Conservation (phyloP, 2,113 vertebrate species). For the Daubentonia madagascariensis region DNA sequence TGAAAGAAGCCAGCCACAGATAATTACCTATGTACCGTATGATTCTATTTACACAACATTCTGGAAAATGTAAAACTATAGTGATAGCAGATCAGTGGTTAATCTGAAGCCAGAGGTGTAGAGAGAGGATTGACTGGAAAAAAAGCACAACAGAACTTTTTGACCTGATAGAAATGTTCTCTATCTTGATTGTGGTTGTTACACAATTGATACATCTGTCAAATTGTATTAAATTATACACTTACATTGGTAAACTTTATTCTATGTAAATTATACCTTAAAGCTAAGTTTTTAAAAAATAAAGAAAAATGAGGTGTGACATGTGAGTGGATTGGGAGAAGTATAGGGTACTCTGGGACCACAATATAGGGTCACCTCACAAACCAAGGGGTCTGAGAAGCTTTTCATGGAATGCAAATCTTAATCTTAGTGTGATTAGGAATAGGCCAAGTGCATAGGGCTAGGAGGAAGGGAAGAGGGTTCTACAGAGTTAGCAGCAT, state of each 20-base stretch:
- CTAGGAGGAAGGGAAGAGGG: neutral
- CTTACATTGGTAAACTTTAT: conserved; percentile 16
- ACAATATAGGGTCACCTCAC: neutral
- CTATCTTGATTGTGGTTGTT: neutral
- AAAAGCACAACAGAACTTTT: neutral
- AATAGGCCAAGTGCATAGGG: neutral
- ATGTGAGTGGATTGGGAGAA: neutral
- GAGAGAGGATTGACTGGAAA: neutral
- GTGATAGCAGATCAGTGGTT: neutral
- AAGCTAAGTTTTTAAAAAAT: neutral
- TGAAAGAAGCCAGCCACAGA: neutral
- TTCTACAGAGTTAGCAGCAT: neutral
- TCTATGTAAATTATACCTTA: neutral
- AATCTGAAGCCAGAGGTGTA: neutral
- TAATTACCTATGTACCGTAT: neutral
- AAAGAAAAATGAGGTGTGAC: neutral
- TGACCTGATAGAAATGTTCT: neutral
- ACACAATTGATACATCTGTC: neutral
- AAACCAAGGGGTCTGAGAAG: neutral
- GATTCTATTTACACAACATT: neutral
- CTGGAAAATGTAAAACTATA: neutral
- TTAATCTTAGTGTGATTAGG: neutral
- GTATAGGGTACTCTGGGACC: neutral
- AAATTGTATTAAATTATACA: neutral
- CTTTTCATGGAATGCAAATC: neutral